phyloP scores from a whole-genome alignment of 2,113 vertebrate genomes.

The Heterochromis multidens region DNA sequence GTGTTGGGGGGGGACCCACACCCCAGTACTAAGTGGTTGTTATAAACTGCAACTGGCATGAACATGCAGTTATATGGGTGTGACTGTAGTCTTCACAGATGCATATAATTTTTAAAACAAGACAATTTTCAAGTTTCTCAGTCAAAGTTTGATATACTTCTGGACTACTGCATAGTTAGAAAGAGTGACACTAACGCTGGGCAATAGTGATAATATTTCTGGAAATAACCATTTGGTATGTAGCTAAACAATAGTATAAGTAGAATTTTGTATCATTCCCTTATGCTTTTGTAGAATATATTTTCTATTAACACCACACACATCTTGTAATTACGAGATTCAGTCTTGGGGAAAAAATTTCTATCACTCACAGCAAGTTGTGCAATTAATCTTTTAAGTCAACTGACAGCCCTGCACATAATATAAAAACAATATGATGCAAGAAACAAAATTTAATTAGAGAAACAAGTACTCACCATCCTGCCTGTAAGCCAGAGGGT shows the following conservation, averaged over 20 bases:
- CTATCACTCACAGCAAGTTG: background rate
- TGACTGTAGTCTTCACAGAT: background rate
- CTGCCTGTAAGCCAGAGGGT: slow-evolving; percentile 92
- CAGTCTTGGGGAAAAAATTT: background rate
- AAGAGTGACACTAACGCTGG: background rate
- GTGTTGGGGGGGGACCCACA: no score
- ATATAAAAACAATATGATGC: background rate
- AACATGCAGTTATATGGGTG: background rate
- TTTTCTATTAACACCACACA: background rate
- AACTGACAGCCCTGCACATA: background rate
- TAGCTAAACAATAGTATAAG: background rate
- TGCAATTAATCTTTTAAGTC: background rate
- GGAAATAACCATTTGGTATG: background rate
- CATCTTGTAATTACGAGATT: background rate
- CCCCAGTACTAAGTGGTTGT: no score
- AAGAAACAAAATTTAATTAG: background rate
- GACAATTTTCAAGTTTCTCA: background rate
- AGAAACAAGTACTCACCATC: slow-evolving; percentile 80
- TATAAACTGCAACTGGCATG: no score
- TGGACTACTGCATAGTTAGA: no score
- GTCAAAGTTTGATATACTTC: background rate
- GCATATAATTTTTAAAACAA: background rate
- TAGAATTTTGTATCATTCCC: background rate
- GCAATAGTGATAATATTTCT: background rate
- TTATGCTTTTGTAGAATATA: background rate